phyloP scores from a whole-genome alignment of 2,888 invertebrate species.

The Ashinkailepas kermadecensis region DNA sequence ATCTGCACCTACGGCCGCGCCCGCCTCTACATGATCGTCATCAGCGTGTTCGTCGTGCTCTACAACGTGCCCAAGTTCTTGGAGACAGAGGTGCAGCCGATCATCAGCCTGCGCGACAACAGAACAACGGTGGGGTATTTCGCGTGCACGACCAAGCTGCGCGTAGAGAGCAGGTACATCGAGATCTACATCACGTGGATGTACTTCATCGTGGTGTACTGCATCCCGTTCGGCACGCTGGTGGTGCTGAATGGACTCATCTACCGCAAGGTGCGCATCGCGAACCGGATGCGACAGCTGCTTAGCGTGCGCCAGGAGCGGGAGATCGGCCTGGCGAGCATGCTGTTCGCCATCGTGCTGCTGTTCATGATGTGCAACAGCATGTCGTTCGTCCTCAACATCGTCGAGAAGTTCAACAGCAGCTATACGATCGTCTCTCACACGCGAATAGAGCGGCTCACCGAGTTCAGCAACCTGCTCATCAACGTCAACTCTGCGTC shows the following conservation, averaged over 20 bases:
- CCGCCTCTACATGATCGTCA: constrained; percentile 71
- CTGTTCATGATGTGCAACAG: constrained; percentile 92
- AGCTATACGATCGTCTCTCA: constrained; percentile 47
- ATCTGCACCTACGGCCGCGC: constrained; percentile 84
- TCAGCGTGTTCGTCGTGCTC: constrained; percentile 67
- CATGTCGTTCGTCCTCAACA: constrained; percentile 74
- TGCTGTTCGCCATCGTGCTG: constrained; percentile 87
- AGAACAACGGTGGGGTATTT: constrained; percentile 32
- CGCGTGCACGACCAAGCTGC: constrained; percentile 54
- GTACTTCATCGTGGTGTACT: constrained; percentile 88
- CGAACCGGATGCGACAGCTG: constrained; percentile 80
- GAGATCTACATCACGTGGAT: constrained; percentile 88
- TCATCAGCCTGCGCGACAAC: background rate
- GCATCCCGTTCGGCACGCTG: constrained; percentile 80
- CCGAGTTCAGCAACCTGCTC: constrained; percentile 71
- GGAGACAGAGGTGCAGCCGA: background rate
- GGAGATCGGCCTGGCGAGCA: constrained; percentile 88
- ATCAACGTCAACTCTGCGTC: constrained; percentile 96
- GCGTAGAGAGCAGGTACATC: constrained; percentile 65
- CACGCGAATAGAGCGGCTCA: constrained; percentile 50
- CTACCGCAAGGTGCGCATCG: constrained; percentile 78
- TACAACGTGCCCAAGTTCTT: constrained; percentile 70
- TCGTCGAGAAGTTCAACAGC: constrained; percentile 56
- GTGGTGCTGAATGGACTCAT: constrained; percentile 86
- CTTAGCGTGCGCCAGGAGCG: constrained; percentile 81